Base-by-base conservation (phyloP, 2,113 vertebrate genomes). In the Prietella phreatophila region DNA sequence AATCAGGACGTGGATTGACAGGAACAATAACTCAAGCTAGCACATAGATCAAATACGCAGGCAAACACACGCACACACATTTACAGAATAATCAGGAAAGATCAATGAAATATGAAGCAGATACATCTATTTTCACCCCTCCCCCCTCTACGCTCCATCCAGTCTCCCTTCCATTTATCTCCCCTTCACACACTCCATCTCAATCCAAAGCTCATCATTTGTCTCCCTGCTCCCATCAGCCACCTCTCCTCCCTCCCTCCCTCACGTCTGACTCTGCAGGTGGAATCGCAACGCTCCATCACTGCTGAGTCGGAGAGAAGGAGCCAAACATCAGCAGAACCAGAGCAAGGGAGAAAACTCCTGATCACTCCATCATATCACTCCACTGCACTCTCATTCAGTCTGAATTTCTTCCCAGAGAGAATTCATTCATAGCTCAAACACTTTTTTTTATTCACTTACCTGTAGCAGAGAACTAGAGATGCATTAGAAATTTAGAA, bases 161-260 rank as follows among this genome's bases (percentile, higher is more conserved):
- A 33, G 60, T 58, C 39, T 80, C 42, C 55, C 63, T 25, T 71
- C 61, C 4, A 87, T 87, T 82, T 87, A 87, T 82, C 53, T 73
- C 65, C 27, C 55, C 33, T 67, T 60, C 86, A 50, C 65, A 58
- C 65, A 50, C 55, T 82, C 85, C 47, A 87, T 87, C 85, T 87
- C 78, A 82, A 87, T 87, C 50, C 17, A 22, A 39, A 39, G 33
- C 78, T n/a, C 56, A 67, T 79, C 55, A 27, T 71, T 63, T 82
- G 60, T 86, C 61, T 58, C 22, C 65, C 50, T n/a, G 30, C 61
- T 81, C 10, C 25, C 63, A 81, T 81, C 78, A 82, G 33, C 22
- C 30, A 42, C 36, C 63, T 56, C 27, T 82, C 75, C 79, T 82
- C 63, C 22, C 76, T 53, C 42, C 30, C 84, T 61, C 58, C 25